Base-by-base conservation (phyloP, 2,113 vertebrate species). In the Percina caprodes region DNA sequence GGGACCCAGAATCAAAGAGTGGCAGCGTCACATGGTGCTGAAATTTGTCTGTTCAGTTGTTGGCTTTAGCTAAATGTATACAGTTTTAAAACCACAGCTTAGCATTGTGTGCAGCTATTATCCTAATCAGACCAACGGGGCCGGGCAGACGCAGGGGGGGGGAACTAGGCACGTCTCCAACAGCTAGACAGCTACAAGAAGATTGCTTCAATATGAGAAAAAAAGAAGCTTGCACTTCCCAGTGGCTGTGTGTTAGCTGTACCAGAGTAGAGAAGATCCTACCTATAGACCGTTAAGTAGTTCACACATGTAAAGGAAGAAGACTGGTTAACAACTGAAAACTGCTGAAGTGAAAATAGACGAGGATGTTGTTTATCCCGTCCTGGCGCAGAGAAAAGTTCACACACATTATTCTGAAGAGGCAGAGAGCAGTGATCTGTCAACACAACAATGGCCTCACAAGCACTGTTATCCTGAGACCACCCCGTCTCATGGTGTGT, bases 51-150 rank as follows among this genome's bases (percentile, higher is more conserved):
- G 86, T 93, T 92, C 93, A 93, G 89, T 81, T 30, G 48, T 62
- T 48, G 60, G 55, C 52, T 0, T 63, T 52, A 11, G 66, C 70
- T 51, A 80, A 66, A 85, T 82, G 70, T 66, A 76, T 16, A 67
- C 71, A 82, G 54, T 58, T 39, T 83, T 89, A 83, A 90, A 91
- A 86, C 86, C 85, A 59, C 8, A 30, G 89, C 87, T 94, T 93
- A 93, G 52, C 84, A 48, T 84, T 77, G 88, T 91, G 90, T 92
- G 66, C 86, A 81, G 85, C 83, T 73, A 89, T 89, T 91, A 91
- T 86, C 86, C 86, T 92, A 92, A 93, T 91, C 80, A 87, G 80
- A 82, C 30, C 24, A 21, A 24, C 54, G 72, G 68, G 85, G 72
- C 77, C 84, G 51, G 70, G 62, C 74, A 59, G 69, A 59, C 48